Conservation (phyloP, 2,888 invertebrate genomes). For the Mactromeris polynyma region DNA sequence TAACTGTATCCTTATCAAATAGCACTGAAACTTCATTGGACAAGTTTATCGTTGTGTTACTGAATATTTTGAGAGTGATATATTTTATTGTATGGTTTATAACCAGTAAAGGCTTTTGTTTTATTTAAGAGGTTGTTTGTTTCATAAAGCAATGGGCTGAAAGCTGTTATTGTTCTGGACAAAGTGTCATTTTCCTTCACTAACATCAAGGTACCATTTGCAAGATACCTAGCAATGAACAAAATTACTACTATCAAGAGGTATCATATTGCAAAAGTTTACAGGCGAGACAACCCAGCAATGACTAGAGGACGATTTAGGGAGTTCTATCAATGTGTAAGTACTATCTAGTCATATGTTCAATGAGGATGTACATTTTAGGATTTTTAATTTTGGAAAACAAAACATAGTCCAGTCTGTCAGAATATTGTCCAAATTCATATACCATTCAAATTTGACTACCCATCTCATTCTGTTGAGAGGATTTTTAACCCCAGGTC, state of each 20-base stretch:
- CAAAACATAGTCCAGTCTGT: too few relatives aligned
- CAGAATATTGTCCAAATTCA: too few relatives aligned
- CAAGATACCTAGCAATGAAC: constrained; percentile 98
- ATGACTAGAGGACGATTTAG: constrained; percentile 98
- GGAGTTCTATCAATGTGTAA: constrained; percentile 99
- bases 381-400: too few relatives aligned
- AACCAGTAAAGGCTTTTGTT: too few relatives aligned
- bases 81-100: too few relatives aligned
- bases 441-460: too few relatives aligned
- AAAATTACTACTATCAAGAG: constrained; percentile 97
- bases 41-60: background rate
- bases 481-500: too few relatives aligned
- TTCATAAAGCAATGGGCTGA: background rate
- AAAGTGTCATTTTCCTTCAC: constrained; percentile 64
- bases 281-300: constrained; percentile 98
- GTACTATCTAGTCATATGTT: constrained; percentile 87
- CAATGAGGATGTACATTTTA: too few relatives aligned
- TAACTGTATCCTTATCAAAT: constrained; percentile 91
- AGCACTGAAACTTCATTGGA: background rate
- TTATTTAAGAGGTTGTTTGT: background rate
- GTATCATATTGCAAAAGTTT: constrained; percentile 99
- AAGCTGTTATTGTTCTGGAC: background rate
- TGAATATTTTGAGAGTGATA: background rate
- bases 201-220: constrained; percentile 92
- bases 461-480: too few relatives aligned